These are phyloP conservation scores for Hyperoodon ampullatus DNA, from an alignment of 2,113 vertebrate genomes.

Conservation along the genomic window DNA sequence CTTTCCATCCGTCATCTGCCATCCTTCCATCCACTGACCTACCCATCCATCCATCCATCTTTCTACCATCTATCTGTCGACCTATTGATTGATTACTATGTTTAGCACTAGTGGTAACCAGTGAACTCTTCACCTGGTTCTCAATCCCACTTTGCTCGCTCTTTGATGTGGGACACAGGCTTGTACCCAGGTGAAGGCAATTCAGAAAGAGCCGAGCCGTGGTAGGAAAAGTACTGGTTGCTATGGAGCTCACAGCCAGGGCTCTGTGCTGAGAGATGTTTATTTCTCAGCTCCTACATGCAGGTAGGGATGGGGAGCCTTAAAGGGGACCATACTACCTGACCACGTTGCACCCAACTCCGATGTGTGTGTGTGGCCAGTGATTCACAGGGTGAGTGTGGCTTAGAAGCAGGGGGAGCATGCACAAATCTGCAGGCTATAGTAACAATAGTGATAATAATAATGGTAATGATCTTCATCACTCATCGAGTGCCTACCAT, in stretches of 20 bases:
- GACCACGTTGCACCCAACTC: fast-evolving
- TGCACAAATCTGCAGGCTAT: fast-evolving
- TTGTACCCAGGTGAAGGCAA: background rate
- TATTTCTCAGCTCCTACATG: background rate
- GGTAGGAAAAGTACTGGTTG: fast-evolving
- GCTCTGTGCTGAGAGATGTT: fast-evolving
- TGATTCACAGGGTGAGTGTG: fast-evolving
- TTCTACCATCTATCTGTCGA: background rate
- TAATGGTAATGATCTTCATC: fast-evolving
- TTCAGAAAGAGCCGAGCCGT: fast-evolving
- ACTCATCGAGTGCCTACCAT: fast-evolving
- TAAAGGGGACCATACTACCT: background rate
- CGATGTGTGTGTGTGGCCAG: fast-evolving
- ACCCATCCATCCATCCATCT: too few species aligned
- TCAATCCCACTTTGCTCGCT: background rate
- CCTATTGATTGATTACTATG: fast-evolving
- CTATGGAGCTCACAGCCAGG: background rate
- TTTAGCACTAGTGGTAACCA: fast-evolving
- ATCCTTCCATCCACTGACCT: background rate
- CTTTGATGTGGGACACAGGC: background rate
- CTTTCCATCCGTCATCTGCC: background rate
- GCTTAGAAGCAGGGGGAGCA: fast-evolving
- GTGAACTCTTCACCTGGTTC: background rate
- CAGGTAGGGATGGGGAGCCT: fast-evolving
- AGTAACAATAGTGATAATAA: fast-evolving